Percentiles rank a stretch among this genome's conserved stretches.
phyloP scores from a whole-genome alignment of 92 coral and sea anemone species.

The Bergia sp. region DNA sequence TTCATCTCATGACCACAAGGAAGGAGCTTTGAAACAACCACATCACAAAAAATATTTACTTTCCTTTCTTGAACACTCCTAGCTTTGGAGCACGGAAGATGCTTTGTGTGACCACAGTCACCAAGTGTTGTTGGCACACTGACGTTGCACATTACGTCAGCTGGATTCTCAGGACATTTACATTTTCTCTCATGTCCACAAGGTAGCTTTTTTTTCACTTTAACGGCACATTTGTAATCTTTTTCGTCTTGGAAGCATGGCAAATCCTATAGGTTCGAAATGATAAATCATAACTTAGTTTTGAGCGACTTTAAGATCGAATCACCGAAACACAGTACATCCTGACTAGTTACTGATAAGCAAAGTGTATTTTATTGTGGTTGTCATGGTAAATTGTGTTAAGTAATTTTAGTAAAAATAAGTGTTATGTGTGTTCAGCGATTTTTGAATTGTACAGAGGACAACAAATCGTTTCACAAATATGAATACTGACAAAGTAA shows the following conservation, averaged over 20 bases:
- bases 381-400: too few relatives aligned
- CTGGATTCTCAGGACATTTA: constrained; percentile 42
- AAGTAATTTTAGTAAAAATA: too few relatives aligned
- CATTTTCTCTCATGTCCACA: constrained; percentile 59
- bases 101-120: constrained; percentile 53
- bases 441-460: too few relatives aligned
- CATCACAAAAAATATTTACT: constrained; percentile 17
- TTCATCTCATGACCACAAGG: constrained; percentile 64
- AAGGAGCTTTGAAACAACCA: constrained; percentile 31
- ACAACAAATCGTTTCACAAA: too few relatives aligned
- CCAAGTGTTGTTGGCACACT: constrained; percentile 22
- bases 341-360: too few relatives aligned
- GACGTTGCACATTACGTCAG: constrained; percentile 37
- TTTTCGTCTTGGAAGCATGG: constrained; percentile 30
- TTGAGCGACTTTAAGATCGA: background rate
- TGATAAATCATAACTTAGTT: background rate
- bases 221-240: constrained; percentile 6
- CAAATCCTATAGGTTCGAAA: constrained; percentile 10
- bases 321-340: background rate
- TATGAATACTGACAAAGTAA: too few relatives aligned
- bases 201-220: constrained; percentile 42
- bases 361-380: background rate
- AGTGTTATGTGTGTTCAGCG: too few relatives aligned
- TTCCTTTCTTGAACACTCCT: background rate
- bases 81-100: constrained; percentile 25